These are phyloP conservation scores for Vespertilio murinus DNA, from an alignment of 2,797 vertebrate genomes.

Conservation along the genomic window DNA sequence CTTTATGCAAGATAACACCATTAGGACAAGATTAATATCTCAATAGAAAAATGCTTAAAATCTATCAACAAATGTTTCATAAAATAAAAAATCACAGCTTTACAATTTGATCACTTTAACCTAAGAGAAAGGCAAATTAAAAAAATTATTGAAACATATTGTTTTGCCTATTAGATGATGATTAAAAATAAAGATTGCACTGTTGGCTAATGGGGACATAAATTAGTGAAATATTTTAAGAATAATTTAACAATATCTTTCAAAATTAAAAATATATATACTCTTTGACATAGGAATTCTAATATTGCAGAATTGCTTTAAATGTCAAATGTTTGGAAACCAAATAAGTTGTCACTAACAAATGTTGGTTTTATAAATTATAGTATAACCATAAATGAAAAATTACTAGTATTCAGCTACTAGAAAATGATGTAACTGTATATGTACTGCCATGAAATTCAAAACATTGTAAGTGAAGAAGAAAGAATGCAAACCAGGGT, in stretches of 20 bases:
- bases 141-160: not conserved
- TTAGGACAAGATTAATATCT: not conserved
- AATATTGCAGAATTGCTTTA: not conserved
- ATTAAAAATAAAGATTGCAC: not conserved
- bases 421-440: not conserved
- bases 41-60: not conserved
- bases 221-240: not conserved
- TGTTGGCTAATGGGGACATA: not conserved
- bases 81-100: not conserved
- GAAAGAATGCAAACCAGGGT: not conserved
- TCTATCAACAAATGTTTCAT: not conserved
- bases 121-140: not conserved
- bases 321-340: not conserved
- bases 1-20: not conserved
- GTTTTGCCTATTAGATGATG: not conserved
- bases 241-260: not conserved
- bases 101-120: not conserved
- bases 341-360: not conserved
- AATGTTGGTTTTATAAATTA: not conserved
- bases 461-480: not conserved
- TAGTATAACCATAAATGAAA: not conserved
- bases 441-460: not conserved
- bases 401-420: not conserved
- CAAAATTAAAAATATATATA: not conserved
- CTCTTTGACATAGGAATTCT: not conserved